phyloP scores from a whole-genome alignment of 1,140 invertebrate genomes.

The Ceratoteleas bidentatus region DNA sequence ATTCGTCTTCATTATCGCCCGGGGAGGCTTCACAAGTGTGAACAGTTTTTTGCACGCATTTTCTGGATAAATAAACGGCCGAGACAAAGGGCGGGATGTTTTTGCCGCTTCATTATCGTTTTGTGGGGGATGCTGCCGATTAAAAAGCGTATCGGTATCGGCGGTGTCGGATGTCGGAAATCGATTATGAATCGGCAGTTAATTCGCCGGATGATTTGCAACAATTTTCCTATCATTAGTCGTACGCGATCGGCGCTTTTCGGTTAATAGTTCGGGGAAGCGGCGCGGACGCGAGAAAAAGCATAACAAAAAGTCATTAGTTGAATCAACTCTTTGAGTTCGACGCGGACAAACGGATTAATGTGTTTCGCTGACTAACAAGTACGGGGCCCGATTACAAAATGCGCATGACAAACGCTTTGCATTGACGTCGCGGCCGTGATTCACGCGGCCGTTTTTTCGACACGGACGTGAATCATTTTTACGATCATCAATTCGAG shows the following conservation, averaged over 20 bases:
- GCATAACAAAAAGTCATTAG: slow-evolving; percentile 30
- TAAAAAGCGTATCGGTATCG: no score
- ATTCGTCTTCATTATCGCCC: slow-evolving; percentile 18
- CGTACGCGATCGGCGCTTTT: slow-evolving; percentile 31
- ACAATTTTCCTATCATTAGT: slow-evolving; percentile 27
- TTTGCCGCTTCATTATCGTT: no score
- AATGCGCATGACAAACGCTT: slow-evolving; percentile 60
- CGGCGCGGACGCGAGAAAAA: slow-evolving; percentile 3
- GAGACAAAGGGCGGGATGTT: no score
- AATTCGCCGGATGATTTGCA: slow-evolving; percentile 18
- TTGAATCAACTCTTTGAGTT: slow-evolving; percentile 50
- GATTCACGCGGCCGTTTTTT: slow-evolving; percentile 45
- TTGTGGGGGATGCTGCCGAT: no score
- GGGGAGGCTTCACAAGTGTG: background rate
- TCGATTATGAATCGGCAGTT: no score
- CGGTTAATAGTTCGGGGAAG: slow-evolving; percentile 28
- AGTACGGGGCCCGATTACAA: slow-evolving; percentile 56
- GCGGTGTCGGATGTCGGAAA: no score
- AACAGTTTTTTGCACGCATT: background rate
- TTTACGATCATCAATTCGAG: slow-evolving; percentile 35
- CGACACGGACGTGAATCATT: slow-evolving; percentile 25
- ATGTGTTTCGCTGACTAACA: slow-evolving; percentile 60
- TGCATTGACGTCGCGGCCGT: slow-evolving; percentile 48
- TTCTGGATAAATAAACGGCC: no score
- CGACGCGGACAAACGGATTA: slow-evolving; percentile 39